phyloP scores from a whole-genome alignment of 2,888 invertebrate genomes.

The Crematogaster levior region DNA sequence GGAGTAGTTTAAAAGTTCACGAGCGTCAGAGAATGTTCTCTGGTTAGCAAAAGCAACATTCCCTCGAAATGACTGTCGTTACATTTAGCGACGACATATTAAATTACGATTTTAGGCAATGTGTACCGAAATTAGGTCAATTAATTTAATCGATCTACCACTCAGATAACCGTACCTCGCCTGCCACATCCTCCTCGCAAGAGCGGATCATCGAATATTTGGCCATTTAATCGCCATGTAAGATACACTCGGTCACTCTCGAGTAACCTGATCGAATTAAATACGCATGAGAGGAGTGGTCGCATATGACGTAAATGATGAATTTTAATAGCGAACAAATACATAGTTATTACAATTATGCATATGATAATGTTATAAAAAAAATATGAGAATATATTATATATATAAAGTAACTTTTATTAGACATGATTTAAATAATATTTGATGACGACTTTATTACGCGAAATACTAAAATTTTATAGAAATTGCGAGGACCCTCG shows the following conservation, averaged over 20 bases:
- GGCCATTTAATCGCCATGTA: slow-evolving; percentile 22
- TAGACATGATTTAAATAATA: slow-evolving; percentile 22
- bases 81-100: slow-evolving; percentile 61
- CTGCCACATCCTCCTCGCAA: background rate
- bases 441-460: slow-evolving; percentile 29
- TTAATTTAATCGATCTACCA: slow-evolving; percentile 68
- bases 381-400: background rate
- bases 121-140: slow-evolving; percentile 68
- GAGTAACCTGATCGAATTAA: slow-evolving; percentile 8
- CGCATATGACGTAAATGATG: slow-evolving; percentile 25
- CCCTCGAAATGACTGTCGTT: slow-evolving; percentile 59
- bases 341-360: background rate
- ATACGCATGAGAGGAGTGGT: slow-evolving; percentile 25
- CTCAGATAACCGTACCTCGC: slow-evolving; percentile 56
- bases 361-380: too few species aligned
- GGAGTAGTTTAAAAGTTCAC: slow-evolving; percentile 65
- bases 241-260: slow-evolving; percentile 20
- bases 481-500: background rate
- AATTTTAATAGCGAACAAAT: slow-evolving; percentile 26
- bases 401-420: background rate
- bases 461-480: background rate
- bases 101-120: slow-evolving; percentile 60
- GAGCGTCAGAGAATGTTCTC: slow-evolving; percentile 13
- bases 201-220: background rate
- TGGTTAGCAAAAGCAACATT: slow-evolving; percentile 57